phyloP scores from a whole-genome alignment of 92 coral and sea anemone genomes.

The Siderastrea siderea region DNA sequence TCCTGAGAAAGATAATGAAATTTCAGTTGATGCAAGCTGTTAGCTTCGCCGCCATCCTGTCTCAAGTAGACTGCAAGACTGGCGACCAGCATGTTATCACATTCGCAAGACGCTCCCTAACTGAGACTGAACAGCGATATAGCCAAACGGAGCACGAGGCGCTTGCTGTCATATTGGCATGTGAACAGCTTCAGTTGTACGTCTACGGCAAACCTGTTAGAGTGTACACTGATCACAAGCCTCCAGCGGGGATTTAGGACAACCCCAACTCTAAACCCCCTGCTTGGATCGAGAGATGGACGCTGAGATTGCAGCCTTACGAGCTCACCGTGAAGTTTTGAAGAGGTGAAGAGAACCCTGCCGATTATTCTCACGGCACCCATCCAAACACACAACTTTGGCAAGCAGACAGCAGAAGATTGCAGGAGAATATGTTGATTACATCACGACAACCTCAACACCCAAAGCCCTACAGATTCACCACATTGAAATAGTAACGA shows the following conservation, averaged over 20 bases:
- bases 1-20: conserved; percentile 43
- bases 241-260: conserved; percentile 6
- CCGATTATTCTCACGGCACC: not conserved
- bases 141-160: conserved; percentile 26
- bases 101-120: conserved; percentile 23
- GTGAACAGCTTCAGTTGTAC: not conserved
- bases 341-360: not conserved
- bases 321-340: not conserved
- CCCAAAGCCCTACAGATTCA: not conserved
- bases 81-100: conserved; percentile 41
- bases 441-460: conserved; percentile 36
- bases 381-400: not conserved
- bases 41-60: conserved; percentile 39
- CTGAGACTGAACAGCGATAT: conserved; percentile 38
- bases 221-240: conserved; percentile 12
- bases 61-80: conserved; percentile 29
- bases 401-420: not conserved
- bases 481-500: not conserved
- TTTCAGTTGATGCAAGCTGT: conserved; percentile 58
- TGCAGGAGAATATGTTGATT: conserved; percentile 4
- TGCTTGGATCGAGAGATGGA: conserved; percentile 31
- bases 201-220: not conserved
- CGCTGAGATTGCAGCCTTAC: not conserved
- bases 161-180: conserved; percentile 4
- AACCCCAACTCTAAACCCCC: conserved; percentile 31